Conservation (phyloP, 2,113 vertebrate species). For the Petromus typicus region DNA sequence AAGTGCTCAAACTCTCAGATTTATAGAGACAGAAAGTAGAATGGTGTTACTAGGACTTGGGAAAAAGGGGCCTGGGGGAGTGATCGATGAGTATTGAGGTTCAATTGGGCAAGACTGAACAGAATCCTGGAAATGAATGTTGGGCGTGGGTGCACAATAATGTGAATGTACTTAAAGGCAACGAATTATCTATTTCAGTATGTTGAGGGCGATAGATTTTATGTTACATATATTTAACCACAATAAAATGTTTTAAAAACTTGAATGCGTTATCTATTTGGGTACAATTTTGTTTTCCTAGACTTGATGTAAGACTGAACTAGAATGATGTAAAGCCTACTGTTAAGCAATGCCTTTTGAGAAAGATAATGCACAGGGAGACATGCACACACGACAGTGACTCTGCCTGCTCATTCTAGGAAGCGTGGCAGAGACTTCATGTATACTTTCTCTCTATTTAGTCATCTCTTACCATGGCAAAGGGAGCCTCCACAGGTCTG, state of each 20-base stretch:
- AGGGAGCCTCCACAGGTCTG: background rate
- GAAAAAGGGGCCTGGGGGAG: background rate
- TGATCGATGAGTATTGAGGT: background rate
- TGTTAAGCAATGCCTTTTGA: background rate
- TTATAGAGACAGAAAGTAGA: background rate
- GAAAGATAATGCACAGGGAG: background rate
- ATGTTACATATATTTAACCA: background rate
- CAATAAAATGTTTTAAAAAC: background rate
- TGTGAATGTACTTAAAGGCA: background rate
- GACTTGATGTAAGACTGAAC: background rate
- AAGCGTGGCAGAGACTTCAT: background rate
- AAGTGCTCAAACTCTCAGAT: background rate
- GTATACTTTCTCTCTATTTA: background rate
- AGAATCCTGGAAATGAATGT: background rate
- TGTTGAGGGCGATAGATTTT: background rate
- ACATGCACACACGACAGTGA: background rate
- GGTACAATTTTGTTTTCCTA: background rate
- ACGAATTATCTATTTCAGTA: background rate
- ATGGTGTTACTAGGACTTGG: background rate
- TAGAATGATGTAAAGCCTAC: background rate
- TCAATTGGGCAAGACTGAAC: background rate
- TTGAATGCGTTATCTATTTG: conserved; percentile 1
- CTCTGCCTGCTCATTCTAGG: background rate
- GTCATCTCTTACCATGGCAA: background rate
- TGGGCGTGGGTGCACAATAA: background rate